Evolutionary conservation across 2,797 vertebrate species (phyloP).

Genomic region (Eulemur rubriventer): DNA sequence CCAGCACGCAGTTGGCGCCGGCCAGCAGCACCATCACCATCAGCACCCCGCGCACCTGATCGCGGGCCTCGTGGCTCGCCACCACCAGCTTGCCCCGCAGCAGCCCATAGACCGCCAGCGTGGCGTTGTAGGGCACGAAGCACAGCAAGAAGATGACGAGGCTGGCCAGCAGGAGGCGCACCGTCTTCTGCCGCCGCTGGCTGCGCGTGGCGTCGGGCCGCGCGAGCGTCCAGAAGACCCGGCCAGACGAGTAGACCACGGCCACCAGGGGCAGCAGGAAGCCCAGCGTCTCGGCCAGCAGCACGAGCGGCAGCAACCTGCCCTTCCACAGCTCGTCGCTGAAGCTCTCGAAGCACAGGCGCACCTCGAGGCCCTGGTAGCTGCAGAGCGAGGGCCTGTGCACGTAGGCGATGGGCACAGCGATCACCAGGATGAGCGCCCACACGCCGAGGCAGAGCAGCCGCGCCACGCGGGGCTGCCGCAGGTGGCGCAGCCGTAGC

Average conservation of each 20-base stretch:
- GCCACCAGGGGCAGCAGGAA: constrained; percentile 86
- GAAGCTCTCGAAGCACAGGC: constrained; percentile 87
- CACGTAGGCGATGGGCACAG: constrained; percentile 82
- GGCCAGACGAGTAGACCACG: constrained; percentile 83
- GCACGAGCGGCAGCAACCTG: constrained; percentile 82
- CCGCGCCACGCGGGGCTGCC: constrained; percentile 84
- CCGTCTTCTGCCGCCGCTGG: constrained; percentile 81
- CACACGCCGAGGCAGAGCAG: constrained; percentile 84
- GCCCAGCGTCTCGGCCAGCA: constrained; percentile 86
- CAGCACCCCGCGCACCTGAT: constrained; percentile 76
- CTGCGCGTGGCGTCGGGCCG: constrained; percentile 68
- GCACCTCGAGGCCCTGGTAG: background rate
- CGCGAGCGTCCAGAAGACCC: constrained; percentile 84
- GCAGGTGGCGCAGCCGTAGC: constrained; percentile 85
- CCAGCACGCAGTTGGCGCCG: constrained; percentile 87
- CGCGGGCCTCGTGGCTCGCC: constrained; percentile 44
- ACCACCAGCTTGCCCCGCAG: constrained; percentile 81
- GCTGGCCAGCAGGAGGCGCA: constrained; percentile 86
- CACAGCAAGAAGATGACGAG: constrained; percentile 88
- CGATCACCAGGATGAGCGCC: constrained; percentile 84
- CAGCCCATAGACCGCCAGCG: constrained; percentile 85
- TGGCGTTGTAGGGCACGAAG: constrained; percentile 88
- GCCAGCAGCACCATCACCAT: constrained; percentile 84
- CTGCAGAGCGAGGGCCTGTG: constrained; percentile 82
- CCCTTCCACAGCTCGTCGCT: constrained; percentile 82